These are phyloP conservation scores for Dasysyrphus tricinctus DNA, from an alignment of 2,888 invertebrate genomes.

Conservation along the genomic window DNA sequence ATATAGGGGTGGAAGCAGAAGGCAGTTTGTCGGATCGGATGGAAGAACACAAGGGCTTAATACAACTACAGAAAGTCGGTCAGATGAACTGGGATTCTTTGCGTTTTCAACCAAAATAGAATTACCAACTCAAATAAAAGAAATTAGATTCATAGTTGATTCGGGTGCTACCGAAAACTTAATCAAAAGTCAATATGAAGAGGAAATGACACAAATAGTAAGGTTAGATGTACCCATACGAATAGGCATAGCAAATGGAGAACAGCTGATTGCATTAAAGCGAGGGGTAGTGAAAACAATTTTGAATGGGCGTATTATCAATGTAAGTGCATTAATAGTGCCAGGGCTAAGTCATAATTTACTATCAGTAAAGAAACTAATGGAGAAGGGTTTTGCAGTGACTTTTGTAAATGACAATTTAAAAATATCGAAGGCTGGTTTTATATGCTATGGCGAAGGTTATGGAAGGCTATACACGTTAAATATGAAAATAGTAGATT, in stretches of 20 bases:
- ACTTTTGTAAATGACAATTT: too few relatives aligned
- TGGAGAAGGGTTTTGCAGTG: too few relatives aligned
- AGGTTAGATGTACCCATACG: neutral
- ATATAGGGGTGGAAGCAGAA: neutral
- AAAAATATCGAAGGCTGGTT: too few relatives aligned
- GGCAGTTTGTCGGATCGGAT: neutral
- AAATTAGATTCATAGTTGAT: neutral
- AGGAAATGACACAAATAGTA: neutral
- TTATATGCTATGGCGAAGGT: too few relatives aligned
- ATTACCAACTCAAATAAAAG: neutral
- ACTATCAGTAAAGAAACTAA: too few relatives aligned
- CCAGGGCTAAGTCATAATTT: neutral
- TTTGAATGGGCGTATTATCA: neutral
- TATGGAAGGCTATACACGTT: too few relatives aligned
- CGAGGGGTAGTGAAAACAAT: neutral
- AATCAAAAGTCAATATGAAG: neutral
- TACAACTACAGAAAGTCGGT: too few relatives aligned
- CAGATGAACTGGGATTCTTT: neutral
- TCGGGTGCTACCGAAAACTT: neutral
- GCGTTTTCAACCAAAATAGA: neutral
- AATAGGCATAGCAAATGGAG: neutral
- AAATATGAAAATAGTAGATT: too few relatives aligned
- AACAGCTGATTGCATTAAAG: neutral
- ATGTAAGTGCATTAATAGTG: neutral
- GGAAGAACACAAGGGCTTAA: too few relatives aligned